Evolutionary conservation across 2,888 invertebrate species (phyloP), one percentile per base, ranked within the genome.

Genomic region (Hirtodrosophila alboralis): DNA sequence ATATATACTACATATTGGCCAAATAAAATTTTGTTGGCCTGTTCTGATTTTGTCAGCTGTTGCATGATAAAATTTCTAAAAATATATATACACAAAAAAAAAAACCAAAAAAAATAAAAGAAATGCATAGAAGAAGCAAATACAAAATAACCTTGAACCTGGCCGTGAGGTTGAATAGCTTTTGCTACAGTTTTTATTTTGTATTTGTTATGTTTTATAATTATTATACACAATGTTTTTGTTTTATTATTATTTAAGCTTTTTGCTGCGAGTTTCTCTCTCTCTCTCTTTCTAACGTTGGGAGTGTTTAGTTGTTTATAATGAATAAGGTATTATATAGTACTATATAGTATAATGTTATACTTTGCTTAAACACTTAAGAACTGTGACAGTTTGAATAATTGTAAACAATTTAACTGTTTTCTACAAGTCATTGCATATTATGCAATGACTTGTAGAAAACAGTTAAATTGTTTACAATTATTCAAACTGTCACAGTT

Each of bases 61-160:
- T 84, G 85, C 68, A 75, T 83, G 87, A 86, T 85, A 68, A 67
- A 81, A 85, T 83, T 27, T 85, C 86, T 86, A 86, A 78, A 81
- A 86, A 86, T 81, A 81, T 34, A 45, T 33, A 28, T 5, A 13
- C 49, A 36, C 52, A 51, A 37, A n/a, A n/a, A n/a, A n/a, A n/a
- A n/a, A n/a, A n/a, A n/a, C n/a, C n/a, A n/a, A n/a, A n/a, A n/a
- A n/a, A n/a, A n/a, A n/a, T n/a, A n/a, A 60, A 31, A 60, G 59
- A 77, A 62, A 23, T 63, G 54, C 49, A 70, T 54, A 63, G 44
- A 56, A 51, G 51, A 52, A 47, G 49, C 71, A 62, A 65, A 68
- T 33, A 53, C 43, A 64, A 41, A 64, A 41, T 57, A 65, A 85
- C 81, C 81, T 81, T 81, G 81, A 81, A 81, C 81, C 86, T 79